phyloP scores from a whole-genome alignment of 2,797 vertebrate species.

The Chanos chanos region DNA sequence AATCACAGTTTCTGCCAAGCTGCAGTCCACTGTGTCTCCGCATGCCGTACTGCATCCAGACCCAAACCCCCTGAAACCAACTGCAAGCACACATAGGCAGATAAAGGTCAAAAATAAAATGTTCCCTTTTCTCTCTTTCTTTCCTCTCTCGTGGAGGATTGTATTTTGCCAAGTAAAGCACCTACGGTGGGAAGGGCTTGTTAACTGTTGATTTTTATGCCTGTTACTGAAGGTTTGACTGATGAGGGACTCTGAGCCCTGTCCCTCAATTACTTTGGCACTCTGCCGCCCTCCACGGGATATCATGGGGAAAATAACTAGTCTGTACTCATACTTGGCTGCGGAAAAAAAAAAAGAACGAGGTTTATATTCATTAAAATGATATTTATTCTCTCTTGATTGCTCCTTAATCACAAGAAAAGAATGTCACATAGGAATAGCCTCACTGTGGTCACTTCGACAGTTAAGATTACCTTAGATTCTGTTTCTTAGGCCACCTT shows the following conservation, averaged over 20 bases:
- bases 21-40: neutral
- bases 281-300: slow-evolving; percentile 73
- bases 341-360: neutral
- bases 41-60: slow-evolving; percentile 8
- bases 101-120: slow-evolving; percentile 11
- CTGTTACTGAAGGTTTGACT: slow-evolving; percentile 37
- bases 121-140: slow-evolving; percentile 24
- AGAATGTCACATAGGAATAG: no score
- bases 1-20: slow-evolving; percentile 26
- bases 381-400: no score
- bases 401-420: no score
- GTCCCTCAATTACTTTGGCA: slow-evolving; percentile 47
- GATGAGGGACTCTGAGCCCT: slow-evolving; percentile 15
- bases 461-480: no score
- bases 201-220: slow-evolving; percentile 38
- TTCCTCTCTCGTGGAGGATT: slow-evolving; percentile 5
- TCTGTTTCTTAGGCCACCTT: no score
- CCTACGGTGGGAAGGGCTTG: slow-evolving; percentile 48
- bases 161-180: slow-evolving; percentile 46
- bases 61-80: neutral
- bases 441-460: no score
- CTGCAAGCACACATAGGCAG: slow-evolving; percentile 7
- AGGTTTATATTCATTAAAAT: neutral
- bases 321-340: neutral
- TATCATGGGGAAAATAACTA: slow-evolving; percentile 8